These are phyloP conservation scores for Cephus pygmeus DNA, from an alignment of 2,888 invertebrate species.

Conservation along the genomic window DNA sequence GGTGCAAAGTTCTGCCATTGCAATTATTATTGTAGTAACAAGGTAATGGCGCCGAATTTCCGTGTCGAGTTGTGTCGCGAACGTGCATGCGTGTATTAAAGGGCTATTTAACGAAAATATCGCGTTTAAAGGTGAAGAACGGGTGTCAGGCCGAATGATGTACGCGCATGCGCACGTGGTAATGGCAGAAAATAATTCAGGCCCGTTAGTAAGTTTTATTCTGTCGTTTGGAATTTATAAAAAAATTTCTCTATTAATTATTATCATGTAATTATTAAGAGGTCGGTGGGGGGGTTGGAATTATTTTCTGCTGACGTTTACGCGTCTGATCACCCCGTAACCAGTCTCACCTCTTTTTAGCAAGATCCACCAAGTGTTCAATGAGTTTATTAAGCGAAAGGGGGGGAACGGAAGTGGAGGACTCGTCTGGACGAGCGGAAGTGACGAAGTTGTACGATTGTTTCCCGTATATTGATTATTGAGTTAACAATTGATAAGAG, in stretches of 20 bases:
- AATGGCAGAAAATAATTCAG: not conserved
- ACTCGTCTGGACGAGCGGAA: not conserved
- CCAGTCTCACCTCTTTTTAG: not conserved
- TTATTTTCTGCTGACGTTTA: not conserved
- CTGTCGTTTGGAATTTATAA: not conserved
- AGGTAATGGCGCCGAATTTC: constrained; percentile 27
- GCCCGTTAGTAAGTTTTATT: not conserved
- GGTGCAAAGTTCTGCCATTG: constrained; percentile 45
- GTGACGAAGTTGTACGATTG: not conserved
- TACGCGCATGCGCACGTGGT: not conserved
- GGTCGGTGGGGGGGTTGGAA: not conserved
- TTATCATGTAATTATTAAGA: not conserved
- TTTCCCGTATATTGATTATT: not conserved
- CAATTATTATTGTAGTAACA: constrained; percentile 36
- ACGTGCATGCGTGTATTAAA: constrained; percentile 7
- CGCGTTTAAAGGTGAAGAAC: not conserved
- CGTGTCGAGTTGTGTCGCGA: constrained; percentile 18
- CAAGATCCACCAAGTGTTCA: constrained; percentile 61
- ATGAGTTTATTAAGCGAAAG: constrained; percentile 40
- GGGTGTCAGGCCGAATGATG: not conserved
- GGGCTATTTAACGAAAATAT: not conserved
- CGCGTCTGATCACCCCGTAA: not conserved
- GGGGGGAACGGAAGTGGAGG: constrained; percentile 17
- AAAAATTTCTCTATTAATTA: not conserved
- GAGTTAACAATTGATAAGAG: not conserved